A percentile compares a stretch with the other conserved stretches of the same genome.
Evolutionary conservation across 1,140 invertebrate genomes (phyloP).

Genomic region (Pseudomyrmex flavicornis): DNA sequence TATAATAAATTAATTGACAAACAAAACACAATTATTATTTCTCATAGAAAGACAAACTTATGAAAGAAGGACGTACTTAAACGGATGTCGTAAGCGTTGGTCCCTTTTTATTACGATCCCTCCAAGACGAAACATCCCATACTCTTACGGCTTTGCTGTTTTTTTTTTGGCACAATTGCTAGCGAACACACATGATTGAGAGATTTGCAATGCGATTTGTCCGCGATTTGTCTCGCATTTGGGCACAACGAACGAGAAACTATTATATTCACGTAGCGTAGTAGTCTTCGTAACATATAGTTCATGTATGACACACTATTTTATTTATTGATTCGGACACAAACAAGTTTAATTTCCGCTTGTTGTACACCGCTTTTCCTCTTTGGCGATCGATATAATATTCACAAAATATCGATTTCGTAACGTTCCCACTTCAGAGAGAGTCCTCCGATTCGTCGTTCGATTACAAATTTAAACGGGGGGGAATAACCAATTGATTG

Average conservation of each 20-base stretch:
- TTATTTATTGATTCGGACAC: conserved; percentile 31
- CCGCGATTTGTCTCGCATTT: conserved; percentile 41
- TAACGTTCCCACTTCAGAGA: conserved; percentile 37
- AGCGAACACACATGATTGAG: conserved; percentile 69
- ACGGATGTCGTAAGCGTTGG: conserved; percentile 66
- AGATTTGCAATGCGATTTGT: conserved; percentile 67
- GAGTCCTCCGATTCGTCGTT: background rate
- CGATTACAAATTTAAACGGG: conserved; percentile 1
- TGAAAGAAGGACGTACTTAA: background rate
- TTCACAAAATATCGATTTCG: conserved; percentile 31
- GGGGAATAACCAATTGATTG: background rate
- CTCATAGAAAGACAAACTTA: background rate
- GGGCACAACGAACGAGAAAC: conserved; percentile 1
- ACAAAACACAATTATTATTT: too few relatives aligned
- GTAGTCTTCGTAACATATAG: background rate
- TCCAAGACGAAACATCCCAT: conserved; percentile 51
- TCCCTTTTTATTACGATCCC: conserved; percentile 70
- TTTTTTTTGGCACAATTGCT: conserved; percentile 79
- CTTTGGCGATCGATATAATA: conserved; percentile 13
- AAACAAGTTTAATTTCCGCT: conserved; percentile 37
- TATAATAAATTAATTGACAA: too few relatives aligned
- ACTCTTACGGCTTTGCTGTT: conserved; percentile 66
- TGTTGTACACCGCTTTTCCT: conserved; percentile 3
- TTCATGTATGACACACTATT: background rate
- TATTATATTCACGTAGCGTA: conserved; percentile 21